Base-by-base conservation (phyloP, 2,113 vertebrate genomes). In the Percopsis transmontana region DNA sequence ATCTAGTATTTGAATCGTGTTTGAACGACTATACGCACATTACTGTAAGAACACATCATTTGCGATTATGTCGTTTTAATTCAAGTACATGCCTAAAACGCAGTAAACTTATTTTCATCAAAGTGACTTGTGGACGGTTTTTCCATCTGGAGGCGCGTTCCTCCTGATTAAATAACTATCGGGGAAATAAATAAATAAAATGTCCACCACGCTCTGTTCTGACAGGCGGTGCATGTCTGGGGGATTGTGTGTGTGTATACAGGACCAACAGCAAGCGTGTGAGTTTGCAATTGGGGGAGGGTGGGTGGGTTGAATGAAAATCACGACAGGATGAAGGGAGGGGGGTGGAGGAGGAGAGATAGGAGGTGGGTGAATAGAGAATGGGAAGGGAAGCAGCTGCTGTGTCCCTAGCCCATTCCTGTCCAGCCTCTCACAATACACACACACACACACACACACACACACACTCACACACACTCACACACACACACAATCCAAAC, bases 251-350 rank as follows among this genome's bases (percentile, higher is more conserved):
- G 58, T 11, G 58, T 42, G 56, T 3, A 44, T 62, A 27, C 51
- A 44, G 67, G 42, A 52, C 56, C 39, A 68, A 66, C n/a, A 68
- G 57, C 74, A 80, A 75, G 76, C 77, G 87, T 55, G 90, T 83
- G 90, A 88, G 87, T 88, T 90, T 86, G 93, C 93, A 91, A 89
- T 93, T 91, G 89, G 94, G 91, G 81, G 87, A 84, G 84, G 81
- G 78, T 15, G 33, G 56, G 80, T 89, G 79, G 73, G 85, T 87
- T 92, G 81, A 68, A 86, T 91, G 90, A 89, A 79, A 92, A 84
- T 89, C 90, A 81, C 88, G 56, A 85, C 90, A 74, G 77, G 72
- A 83, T 53, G 60, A 47, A 18, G 21, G 79, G 67, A 86, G 70
- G 64, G 55, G 58, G 68, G 65, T 83, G 74, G 21, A 47, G 47